Evolutionary conservation across 1,140 invertebrate genomes (phyloP), one percentile per base, ranked within the genome.

Genomic region (Tetramorium parvispinum): DNA sequence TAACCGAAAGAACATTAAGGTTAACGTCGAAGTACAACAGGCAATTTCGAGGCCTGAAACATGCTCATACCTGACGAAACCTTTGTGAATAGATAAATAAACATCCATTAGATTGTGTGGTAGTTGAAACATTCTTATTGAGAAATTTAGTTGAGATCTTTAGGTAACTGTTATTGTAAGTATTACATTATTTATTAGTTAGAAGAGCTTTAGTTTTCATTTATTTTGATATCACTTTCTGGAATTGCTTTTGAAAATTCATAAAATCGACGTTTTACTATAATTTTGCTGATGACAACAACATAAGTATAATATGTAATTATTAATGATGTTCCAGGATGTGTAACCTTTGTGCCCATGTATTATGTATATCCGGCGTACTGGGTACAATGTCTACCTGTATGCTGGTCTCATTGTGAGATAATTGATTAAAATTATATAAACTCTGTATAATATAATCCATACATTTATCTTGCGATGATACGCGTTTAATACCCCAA

Each of bases 31-130:
- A 66, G 37, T 71, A 43, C 66, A 59, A 73, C 65, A 40, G 13
- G 68, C 49, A 57, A 32, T 49, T 83, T 70, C 3, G n/a, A 73
- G 10, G n/a, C 4, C 24, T 27, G 66, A 57, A 21, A 75, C 51
- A 71, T 24, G 13, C 37, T 59, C 13, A 40, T 75, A 83, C 40
- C 68, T 83, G 55, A 75, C 53, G 40, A 75, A 83, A 73, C 40
- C 43, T 75, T 75, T 59, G 8, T 16, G 40, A 59, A 61, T 82
- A 49, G 11, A 49, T 46, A 73, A 71, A 37, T 0, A 82, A 43
- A 32, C 49, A n/a, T 59, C 10, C 18, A 8, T 81, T 81, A 55
- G 27, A 37, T 57, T 81, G 32, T 32, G 32, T 32, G 10, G 27
- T 68, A 68, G 21, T 18, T 70, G 21, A 70, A 68, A 10, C 10